phyloP scores from a whole-genome alignment of 92 coral and sea anemone species.

The Porites divaricata region DNA sequence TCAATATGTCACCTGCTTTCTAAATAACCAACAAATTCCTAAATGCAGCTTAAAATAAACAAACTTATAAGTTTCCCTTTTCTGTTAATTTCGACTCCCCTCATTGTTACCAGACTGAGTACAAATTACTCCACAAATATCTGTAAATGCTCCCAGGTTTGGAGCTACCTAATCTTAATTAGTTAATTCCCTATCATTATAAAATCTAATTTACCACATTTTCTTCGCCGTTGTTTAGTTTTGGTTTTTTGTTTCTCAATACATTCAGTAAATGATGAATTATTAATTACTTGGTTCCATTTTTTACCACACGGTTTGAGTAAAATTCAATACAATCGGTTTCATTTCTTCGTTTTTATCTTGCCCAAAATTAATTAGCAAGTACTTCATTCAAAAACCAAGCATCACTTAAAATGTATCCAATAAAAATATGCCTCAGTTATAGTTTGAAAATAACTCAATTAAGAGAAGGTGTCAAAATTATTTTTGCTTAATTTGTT shows the following conservation, averaged over 20 bases:
- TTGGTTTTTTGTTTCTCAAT: neutral
- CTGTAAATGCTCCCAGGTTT: neutral
- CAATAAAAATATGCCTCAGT: too few species aligned
- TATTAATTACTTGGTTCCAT: neutral
- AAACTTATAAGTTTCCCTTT: too few species aligned
- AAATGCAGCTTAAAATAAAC: neutral
- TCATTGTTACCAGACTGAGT: neutral
- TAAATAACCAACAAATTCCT: neutral
- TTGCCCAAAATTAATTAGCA: neutral
- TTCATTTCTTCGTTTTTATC: neutral
- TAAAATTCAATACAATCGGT: neutral
- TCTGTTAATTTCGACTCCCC: neutral
- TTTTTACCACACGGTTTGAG: constrained; percentile 18
- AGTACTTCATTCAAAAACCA: too few species aligned
- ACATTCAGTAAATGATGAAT: neutral
- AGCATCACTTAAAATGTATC: too few species aligned
- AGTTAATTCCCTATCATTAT: neutral
- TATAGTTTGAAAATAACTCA: neutral
- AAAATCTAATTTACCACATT: constrained; percentile 11
- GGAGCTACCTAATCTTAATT: too few species aligned
- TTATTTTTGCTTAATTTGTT: neutral
- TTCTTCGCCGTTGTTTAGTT: neutral
- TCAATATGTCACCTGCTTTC: neutral
- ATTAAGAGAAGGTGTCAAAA: neutral
- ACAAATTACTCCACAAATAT: neutral